Conservation (phyloP, 2,888 invertebrate genomes). For the Abrostola triplasia region DNA sequence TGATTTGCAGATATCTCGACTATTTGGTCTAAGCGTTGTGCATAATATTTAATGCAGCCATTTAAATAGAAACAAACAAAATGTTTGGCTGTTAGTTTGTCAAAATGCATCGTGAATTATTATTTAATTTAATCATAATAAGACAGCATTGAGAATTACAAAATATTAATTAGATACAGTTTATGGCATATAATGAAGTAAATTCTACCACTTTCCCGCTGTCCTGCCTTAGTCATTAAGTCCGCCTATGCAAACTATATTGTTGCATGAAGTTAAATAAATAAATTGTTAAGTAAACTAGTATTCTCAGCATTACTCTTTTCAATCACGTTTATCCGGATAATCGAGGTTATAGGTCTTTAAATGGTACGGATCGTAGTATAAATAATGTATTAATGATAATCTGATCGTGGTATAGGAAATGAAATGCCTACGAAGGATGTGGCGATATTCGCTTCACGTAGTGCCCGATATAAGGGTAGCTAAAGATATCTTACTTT, state of each 20-base stretch:
- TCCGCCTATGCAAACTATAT: too few relatives aligned
- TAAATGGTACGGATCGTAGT: slow-evolving; percentile 2
- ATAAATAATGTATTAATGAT: slow-evolving; percentile 25
- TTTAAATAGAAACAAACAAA: not conserved
- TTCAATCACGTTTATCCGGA: slow-evolving; percentile 32
- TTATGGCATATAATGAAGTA: too few relatives aligned
- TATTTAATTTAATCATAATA: slow-evolving; percentile 4
- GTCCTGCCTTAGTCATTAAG: too few relatives aligned
- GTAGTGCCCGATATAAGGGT: not conserved
- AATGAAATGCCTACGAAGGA: not conserved
- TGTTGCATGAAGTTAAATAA: too few relatives aligned
- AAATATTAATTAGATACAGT: too few relatives aligned
- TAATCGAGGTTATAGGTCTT: slow-evolving; percentile 24
- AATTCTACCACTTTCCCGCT: too few relatives aligned
- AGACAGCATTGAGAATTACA: too few relatives aligned
- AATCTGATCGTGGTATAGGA: not conserved
- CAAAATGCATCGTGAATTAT: too few relatives aligned
- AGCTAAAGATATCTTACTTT: too few relatives aligned
- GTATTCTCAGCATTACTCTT: slow-evolving; percentile 5
- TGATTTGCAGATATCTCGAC: too few relatives aligned
- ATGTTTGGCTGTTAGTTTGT: too few relatives aligned
- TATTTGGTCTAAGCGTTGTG: not conserved
- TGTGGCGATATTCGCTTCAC: not conserved
- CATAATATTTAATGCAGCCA: too few relatives aligned
- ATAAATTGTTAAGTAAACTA: slow-evolving; percentile 10